These are phyloP conservation scores for Chaetophractus vellerosus DNA, from an alignment of 2,797 vertebrate genomes.

Conservation along the genomic window DNA sequence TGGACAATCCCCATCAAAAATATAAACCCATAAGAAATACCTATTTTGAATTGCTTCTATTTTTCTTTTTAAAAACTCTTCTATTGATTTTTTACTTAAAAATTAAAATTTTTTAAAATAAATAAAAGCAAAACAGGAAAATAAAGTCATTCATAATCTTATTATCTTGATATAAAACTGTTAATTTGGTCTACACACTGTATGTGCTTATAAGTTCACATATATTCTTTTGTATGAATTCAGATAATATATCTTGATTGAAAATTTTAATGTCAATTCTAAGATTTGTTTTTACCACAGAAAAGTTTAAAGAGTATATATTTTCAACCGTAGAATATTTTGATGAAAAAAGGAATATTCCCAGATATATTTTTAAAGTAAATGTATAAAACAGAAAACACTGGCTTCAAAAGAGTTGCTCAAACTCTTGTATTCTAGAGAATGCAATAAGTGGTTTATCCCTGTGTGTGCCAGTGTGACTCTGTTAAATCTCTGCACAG, in stretches of 20 bases:
- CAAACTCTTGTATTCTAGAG: not conserved
- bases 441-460: not conserved
- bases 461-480: not conserved
- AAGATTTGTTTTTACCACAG: conserved; percentile 14
- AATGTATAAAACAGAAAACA: conserved; percentile 34
- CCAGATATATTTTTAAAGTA: not conserved
- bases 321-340: not conserved
- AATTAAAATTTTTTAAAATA: not conserved
- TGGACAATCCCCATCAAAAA: not conserved
- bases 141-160: not conserved
- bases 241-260: not conserved
- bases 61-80: not conserved
- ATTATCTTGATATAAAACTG: not conserved
- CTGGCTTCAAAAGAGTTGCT: not conserved
- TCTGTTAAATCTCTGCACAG: not conserved
- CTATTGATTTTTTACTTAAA: not conserved
- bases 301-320: not conserved
- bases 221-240: not conserved
- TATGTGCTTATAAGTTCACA: not conserved
- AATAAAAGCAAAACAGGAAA: conserved; percentile 40
- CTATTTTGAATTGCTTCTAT: not conserved
- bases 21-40: not conserved
- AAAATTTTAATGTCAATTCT: not conserved
- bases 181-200: not conserved
- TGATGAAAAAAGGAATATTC: not conserved